Conservation (phyloP, 1,140 invertebrate genomes). For the Drosophila mauritiana region DNA sequence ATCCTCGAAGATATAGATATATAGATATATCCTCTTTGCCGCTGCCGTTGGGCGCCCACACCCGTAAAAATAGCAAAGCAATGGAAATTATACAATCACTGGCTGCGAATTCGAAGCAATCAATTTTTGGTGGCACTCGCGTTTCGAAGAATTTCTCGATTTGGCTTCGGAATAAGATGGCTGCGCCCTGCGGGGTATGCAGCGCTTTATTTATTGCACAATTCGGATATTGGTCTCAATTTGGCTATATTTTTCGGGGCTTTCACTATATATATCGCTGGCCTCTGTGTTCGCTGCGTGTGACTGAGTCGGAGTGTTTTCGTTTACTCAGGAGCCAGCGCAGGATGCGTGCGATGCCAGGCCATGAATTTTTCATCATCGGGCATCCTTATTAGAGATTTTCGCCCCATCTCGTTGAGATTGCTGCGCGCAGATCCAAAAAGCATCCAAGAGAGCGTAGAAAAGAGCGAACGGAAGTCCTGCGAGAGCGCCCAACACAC, state of each 20-base stretch:
- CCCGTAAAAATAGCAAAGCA: conserved; percentile 26
- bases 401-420: conserved; percentile 73
- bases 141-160: conserved; percentile 8
- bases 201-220: conserved; percentile 65
- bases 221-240: conserved; percentile 28
- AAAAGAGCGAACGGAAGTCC: conserved; percentile 8
- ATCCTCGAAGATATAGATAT: conserved; percentile 2
- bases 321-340: conserved; percentile 78
- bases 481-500: conserved; percentile 1
- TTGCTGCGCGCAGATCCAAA: conserved; percentile 61
- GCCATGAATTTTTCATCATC: conserved; percentile 77
- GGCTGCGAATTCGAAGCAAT: conserved; percentile 3
- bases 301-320: conserved; percentile 77
- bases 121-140: conserved; percentile 43
- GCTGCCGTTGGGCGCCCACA: conserved; percentile 66
- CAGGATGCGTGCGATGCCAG: conserved; percentile 64
- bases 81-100: conserved; percentile 72
- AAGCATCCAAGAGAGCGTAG: conserved; percentile 29
- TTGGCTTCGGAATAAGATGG: conserved; percentile 3
- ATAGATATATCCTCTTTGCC: conserved; percentile 31
- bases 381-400: conserved; percentile 77
- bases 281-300: conserved; percentile 64
- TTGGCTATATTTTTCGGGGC: conserved; percentile 13
- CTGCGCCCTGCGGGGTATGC: conserved; percentile 33
- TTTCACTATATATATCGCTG: conserved; percentile 11